A percentile compares a stretch with the other conserved stretches of the same genome.
Conservation (phyloP, 2,797 vertebrate species). For the Aphelocoma californica region DNA sequence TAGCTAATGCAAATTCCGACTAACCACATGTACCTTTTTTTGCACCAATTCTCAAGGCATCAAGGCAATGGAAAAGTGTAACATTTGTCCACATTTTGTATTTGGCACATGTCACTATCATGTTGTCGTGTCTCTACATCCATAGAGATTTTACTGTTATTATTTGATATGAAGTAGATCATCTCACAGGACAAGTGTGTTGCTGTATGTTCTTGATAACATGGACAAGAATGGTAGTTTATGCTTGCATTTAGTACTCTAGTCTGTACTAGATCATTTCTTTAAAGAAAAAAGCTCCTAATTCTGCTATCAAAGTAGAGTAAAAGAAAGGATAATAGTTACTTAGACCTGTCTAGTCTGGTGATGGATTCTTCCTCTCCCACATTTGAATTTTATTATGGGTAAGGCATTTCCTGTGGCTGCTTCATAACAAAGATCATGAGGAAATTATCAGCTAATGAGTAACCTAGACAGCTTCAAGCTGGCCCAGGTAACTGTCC, state of each 20-base stretch:
- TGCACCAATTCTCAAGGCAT: background rate
- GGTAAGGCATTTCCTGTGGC: constrained; percentile 2
- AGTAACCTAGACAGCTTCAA: background rate
- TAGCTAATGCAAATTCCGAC: background rate
- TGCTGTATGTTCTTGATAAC: background rate
- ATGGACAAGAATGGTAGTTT: background rate
- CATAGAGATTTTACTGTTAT: background rate
- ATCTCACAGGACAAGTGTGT: background rate
- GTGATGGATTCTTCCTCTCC: background rate
- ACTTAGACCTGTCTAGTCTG: background rate
- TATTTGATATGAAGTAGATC: background rate
- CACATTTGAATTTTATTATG: background rate
- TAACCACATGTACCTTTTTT: background rate
- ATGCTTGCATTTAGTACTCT: background rate
- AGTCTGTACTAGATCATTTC: background rate
- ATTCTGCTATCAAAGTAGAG: background rate
- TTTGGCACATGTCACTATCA: background rate
- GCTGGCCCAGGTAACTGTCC: background rate
- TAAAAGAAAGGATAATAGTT: background rate
- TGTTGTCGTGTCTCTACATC: background rate
- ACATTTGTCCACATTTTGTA: background rate
- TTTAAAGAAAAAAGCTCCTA: background rate
- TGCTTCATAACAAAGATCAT: background rate
- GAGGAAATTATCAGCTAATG: background rate
- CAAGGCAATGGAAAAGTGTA: background rate